Percentiles rank a stretch among this genome's conserved stretches.
These are phyloP conservation scores for Troides aeacus DNA, from an alignment of 2,888 invertebrate species.

Conservation along the genomic window DNA sequence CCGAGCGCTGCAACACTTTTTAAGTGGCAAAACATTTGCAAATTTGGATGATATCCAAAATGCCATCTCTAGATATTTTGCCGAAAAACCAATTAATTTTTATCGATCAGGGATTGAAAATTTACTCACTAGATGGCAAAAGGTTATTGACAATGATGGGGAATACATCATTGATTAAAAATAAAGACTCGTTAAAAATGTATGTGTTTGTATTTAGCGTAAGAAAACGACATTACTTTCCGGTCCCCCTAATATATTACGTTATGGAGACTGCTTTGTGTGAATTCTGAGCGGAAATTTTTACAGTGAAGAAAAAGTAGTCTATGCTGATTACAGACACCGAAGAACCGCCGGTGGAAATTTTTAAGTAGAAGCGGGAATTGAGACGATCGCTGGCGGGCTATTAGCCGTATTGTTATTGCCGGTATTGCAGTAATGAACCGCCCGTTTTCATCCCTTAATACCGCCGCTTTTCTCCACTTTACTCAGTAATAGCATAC, in stretches of 20 bases:
- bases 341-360: slow-evolving; percentile 57
- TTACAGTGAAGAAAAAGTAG: slow-evolving; percentile 9
- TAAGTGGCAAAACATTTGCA: no score
- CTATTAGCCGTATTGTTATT: slow-evolving; percentile 79
- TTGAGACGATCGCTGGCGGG: slow-evolving; percentile 64
- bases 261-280: slow-evolving; percentile 8
- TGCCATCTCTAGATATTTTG: no score
- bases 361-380: slow-evolving; percentile 63
- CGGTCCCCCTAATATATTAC: not conserved
- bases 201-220: no score
- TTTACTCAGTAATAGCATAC: slow-evolving; percentile 61
- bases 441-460: slow-evolving; percentile 75
- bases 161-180: no score
- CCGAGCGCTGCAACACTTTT: no score
- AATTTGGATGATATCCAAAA: no score
- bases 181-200: no score
- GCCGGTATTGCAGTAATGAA: slow-evolving; percentile 75
- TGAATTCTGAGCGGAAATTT: not conserved
- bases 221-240: no score
- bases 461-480: slow-evolving; percentile 67
- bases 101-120: no score
- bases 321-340: slow-evolving; percentile 36
- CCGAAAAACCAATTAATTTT: no score
- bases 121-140: no score
- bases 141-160: no score